phyloP scores from a whole-genome alignment of 1,140 invertebrate species.

The Chymomyza costata region DNA sequence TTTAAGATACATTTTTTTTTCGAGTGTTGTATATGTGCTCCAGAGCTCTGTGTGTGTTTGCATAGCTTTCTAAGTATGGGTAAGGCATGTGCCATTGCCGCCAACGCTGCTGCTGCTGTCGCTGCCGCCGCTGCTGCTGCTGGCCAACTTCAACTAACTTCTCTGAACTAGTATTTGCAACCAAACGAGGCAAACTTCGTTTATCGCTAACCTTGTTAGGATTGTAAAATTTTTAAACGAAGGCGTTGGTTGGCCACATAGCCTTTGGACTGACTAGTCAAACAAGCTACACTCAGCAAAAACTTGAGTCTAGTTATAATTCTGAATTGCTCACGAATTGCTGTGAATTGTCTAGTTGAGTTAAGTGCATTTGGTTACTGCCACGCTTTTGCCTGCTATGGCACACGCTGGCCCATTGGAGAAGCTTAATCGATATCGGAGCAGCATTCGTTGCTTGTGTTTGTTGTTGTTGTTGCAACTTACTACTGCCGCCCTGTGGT shows the following conservation, averaged over 20 bases:
- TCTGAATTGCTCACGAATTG: conserved; percentile 57
- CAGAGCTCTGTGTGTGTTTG: conserved; percentile 60
- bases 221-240: conserved; percentile 72
- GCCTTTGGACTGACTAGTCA: conserved; percentile 4
- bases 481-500: conserved; percentile 50
- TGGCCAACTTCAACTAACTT: neutral
- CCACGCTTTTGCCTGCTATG: conserved; percentile 8
- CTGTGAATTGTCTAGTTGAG: conserved; percentile 32
- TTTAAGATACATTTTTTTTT: neutral
- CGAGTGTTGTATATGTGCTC: conserved; percentile 22
- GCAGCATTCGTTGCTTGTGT: conserved; percentile 26
- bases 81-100: conserved; percentile 61
- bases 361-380: neutral
- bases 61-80: conserved; percentile 52
- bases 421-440: conserved; percentile 60
- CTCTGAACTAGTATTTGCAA: too few species aligned
- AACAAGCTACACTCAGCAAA: neutral
- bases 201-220: conserved; percentile 71
- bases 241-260: conserved; percentile 50
- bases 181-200: too few species aligned
- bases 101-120: neutral
- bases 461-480: neutral
- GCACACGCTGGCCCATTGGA: conserved; percentile 6
- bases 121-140: neutral
- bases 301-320: conserved; percentile 19